Evolutionary conservation across 2,888 invertebrate species (phyloP).

Genomic region (Seira musarum): DNA sequence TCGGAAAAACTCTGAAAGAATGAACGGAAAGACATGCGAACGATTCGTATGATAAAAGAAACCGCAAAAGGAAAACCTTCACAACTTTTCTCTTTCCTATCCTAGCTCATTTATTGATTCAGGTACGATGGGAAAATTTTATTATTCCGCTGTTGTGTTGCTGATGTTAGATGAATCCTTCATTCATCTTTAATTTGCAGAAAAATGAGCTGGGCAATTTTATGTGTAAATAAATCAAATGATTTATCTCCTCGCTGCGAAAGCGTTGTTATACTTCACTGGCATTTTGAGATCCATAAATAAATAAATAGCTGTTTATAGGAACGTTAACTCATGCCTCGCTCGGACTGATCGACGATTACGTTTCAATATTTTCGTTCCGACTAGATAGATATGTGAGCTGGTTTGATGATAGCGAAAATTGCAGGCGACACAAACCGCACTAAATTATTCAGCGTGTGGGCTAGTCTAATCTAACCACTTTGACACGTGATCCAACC

Average conservation of each 20-base stretch:
- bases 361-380: too few species aligned
- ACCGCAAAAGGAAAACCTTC: background rate
- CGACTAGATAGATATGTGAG: background rate
- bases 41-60: background rate
- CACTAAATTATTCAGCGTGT: background rate
- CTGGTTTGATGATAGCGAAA: background rate
- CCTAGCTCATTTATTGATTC: background rate
- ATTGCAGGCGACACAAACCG: background rate
- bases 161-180: background rate
- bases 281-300: constrained; percentile 21
- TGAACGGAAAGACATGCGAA: constrained; percentile 9
- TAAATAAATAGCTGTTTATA: background rate
- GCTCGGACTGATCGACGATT: background rate
- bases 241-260: background rate
- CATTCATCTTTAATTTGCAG: constrained; percentile 6
- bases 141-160: background rate
- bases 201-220: background rate
- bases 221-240: background rate
- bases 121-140: constrained; percentile 7
- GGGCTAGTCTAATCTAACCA: background rate
- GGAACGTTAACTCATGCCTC: background rate
- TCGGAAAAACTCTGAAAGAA: background rate
- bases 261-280: background rate
- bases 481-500: background rate
- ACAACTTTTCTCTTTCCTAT: background rate